These are phyloP conservation scores for Haliclona indistincta DNA, from an alignment of 37 sponge, comb jelly and placozoan genomes.

Conservation along the genomic window DNA sequence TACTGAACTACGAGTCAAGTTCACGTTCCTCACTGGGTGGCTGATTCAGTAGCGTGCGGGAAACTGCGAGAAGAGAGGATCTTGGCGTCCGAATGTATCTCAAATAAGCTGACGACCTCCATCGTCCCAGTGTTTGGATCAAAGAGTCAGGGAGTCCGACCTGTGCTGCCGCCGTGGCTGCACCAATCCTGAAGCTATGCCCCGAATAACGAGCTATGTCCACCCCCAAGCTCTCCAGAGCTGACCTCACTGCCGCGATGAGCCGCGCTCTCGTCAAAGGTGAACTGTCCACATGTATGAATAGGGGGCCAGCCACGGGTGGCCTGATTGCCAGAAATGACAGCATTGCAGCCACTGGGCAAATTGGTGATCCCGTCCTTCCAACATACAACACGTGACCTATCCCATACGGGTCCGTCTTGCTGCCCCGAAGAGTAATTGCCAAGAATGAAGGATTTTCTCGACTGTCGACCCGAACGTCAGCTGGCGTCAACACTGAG, in stretches of 20 bases:
- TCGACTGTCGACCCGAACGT: background rate
- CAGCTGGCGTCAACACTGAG: background rate
- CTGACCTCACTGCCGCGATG: background rate
- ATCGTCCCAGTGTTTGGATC: constrained; percentile 21
- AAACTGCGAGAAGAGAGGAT: background rate
- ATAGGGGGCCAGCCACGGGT: constrained; percentile 10
- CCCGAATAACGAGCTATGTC: constrained; percentile 16
- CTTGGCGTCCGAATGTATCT: constrained; percentile 21
- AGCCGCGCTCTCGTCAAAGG: constrained; percentile 11
- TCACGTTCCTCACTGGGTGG: too few species aligned
- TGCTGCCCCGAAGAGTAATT: background rate
- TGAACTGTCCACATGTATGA: constrained; percentile 5
- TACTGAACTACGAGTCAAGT: too few species aligned
- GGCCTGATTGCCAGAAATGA: constrained; percentile 18
- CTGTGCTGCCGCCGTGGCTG: constrained; percentile 30
- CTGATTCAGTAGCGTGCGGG: too few species aligned
- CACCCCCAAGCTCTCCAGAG: background rate
- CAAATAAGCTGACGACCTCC: constrained; percentile 18
- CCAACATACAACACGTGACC: background rate
- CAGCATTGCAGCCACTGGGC: constrained; percentile 21
- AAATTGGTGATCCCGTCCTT: constrained; percentile 1
- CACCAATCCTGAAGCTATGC: constrained; percentile 11
- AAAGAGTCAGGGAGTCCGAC: constrained; percentile 21
- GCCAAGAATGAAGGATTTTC: background rate
- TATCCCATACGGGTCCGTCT: background rate